Percentiles rank a stretch among this genome's conserved stretches.
Evolutionary conservation across 2,888 invertebrate species (phyloP).

Genomic region (Rhodophaea formosa): DNA sequence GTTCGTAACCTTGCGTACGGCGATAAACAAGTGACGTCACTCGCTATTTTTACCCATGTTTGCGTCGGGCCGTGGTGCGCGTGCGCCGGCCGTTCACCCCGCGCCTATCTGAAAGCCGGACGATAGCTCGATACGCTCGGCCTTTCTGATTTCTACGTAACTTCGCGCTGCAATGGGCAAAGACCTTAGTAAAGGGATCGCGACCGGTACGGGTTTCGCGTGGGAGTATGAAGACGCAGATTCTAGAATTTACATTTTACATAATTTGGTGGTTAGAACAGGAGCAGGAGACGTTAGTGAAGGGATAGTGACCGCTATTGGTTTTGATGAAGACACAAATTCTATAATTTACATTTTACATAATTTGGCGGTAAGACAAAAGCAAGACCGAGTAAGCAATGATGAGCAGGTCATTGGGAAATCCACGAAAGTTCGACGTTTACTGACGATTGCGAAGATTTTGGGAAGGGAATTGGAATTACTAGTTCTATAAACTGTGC

Average conservation of each 20-base stretch:
- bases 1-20: conserved; percentile 76
- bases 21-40: conserved; percentile 79
- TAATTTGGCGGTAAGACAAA: too few relatives aligned
- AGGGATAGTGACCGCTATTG: neutral
- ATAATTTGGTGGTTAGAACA: too few relatives aligned
- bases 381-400: too few relatives aligned
- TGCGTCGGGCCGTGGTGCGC: conserved; percentile 56
- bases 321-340: neutral
- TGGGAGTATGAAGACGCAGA: neutral
- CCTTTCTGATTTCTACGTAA: conserved; percentile 37
- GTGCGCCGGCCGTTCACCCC: conserved; percentile 64
- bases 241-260: conserved; percentile 3
- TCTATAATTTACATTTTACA: too few relatives aligned
- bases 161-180: conserved; percentile 18
- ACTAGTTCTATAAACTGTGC: too few relatives aligned
- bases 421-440: too few relatives aligned
- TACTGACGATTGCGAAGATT: too few relatives aligned
- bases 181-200: conserved; percentile 10
- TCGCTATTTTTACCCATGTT: conserved; percentile 66
- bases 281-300: neutral
- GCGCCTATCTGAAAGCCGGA: conserved; percentile 55
- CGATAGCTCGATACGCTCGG: conserved; percentile 39
- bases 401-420: too few relatives aligned
- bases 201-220: conserved; percentile 1
- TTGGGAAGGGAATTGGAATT: too few relatives aligned